A percentile compares a stretch with the other conserved stretches of the same genome.
phyloP scores from a whole-genome alignment of 2,888 invertebrate genomes.

The Baccha elongata region DNA sequence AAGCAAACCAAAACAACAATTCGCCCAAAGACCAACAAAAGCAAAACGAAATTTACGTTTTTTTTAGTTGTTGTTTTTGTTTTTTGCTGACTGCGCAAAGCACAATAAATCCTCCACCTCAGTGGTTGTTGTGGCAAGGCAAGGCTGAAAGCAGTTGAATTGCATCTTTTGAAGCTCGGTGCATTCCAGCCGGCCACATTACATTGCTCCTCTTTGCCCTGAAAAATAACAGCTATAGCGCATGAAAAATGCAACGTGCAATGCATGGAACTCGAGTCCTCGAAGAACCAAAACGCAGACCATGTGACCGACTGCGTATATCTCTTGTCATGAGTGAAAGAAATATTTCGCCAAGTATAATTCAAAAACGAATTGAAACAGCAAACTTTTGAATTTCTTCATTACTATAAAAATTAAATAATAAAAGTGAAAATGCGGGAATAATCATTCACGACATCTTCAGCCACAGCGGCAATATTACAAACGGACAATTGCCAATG shows the following conservation, averaged over 20 bases:
- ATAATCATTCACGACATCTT: too few relatives aligned
- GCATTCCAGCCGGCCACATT: slow-evolving; percentile 51
- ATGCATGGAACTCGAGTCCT: slow-evolving; percentile 42
- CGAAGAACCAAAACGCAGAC: slow-evolving; percentile 25
- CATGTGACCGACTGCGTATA: slow-evolving; percentile 41
- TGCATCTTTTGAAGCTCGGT: slow-evolving; percentile 68
- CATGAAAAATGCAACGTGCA: slow-evolving; percentile 54
- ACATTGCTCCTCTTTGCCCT: neutral
- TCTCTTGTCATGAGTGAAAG: slow-evolving; percentile 1
- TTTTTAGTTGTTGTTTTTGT: slow-evolving; percentile 9
- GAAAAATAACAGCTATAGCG: slow-evolving; percentile 18
- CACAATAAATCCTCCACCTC: slow-evolving; percentile 65
- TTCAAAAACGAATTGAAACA: too few relatives aligned
- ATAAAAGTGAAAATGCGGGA: too few relatives aligned
- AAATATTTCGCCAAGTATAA: slow-evolving; percentile 23
- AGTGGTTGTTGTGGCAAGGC: slow-evolving; percentile 34
- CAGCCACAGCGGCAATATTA: too few relatives aligned
- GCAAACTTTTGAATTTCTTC: too few relatives aligned
- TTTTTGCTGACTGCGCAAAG: slow-evolving; percentile 58
- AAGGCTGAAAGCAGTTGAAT: slow-evolving; percentile 54
- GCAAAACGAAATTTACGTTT: slow-evolving; percentile 20
- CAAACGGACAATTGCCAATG: too few relatives aligned
- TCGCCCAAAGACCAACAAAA: slow-evolving; percentile 27
- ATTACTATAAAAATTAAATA: too few relatives aligned
- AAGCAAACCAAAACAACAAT: slow-evolving; percentile 15